Percentiles rank a stretch among this genome's conserved stretches.
phyloP scores from a whole-genome alignment of 2,797 vertebrate genomes.

The Discoglossus pictus region DNA sequence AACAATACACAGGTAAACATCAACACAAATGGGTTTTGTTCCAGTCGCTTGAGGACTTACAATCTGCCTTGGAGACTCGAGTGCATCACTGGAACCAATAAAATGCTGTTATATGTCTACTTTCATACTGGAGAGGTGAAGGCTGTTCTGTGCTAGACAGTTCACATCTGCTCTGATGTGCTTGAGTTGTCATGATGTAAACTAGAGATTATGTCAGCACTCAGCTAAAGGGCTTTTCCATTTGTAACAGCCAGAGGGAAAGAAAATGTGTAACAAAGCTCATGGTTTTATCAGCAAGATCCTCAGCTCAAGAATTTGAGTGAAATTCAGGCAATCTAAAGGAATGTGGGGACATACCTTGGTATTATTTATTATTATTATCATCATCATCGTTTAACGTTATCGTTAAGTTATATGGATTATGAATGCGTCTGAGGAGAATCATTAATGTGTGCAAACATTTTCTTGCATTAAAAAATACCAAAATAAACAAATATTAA shows the following conservation, averaged over 20 bases:
- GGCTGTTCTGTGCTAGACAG: conserved; percentile 8
- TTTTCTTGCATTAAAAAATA: too few relatives aligned
- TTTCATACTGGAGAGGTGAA: conserved; percentile 11
- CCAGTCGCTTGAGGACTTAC: too few relatives aligned
- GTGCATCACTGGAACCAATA: conserved; percentile 7
- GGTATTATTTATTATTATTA: too few relatives aligned
- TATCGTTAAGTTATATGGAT: too few relatives aligned
- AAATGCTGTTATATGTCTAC: conserved; percentile 15
- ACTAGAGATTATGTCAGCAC: conserved; percentile 32
- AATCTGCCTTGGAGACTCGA: too few relatives aligned
- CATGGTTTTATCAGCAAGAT: background rate
- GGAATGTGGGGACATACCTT: too few relatives aligned
- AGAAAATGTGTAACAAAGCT: conserved; percentile 11
- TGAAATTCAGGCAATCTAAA: background rate
- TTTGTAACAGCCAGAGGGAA: conserved; percentile 14
- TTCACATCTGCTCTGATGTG: conserved; percentile 27
- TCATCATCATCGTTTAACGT: too few relatives aligned
- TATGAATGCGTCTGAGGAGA: too few relatives aligned
- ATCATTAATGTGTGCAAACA: too few relatives aligned
- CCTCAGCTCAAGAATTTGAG: background rate
- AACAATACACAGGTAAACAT: too few relatives aligned
- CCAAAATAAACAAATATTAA: too few relatives aligned
- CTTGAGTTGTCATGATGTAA: conserved; percentile 31
- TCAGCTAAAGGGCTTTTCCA: conserved; percentile 34
- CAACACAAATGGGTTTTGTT: too few relatives aligned